Conservation (phyloP, 2,113 vertebrate genomes). For the Aegypius monachus region DNA sequence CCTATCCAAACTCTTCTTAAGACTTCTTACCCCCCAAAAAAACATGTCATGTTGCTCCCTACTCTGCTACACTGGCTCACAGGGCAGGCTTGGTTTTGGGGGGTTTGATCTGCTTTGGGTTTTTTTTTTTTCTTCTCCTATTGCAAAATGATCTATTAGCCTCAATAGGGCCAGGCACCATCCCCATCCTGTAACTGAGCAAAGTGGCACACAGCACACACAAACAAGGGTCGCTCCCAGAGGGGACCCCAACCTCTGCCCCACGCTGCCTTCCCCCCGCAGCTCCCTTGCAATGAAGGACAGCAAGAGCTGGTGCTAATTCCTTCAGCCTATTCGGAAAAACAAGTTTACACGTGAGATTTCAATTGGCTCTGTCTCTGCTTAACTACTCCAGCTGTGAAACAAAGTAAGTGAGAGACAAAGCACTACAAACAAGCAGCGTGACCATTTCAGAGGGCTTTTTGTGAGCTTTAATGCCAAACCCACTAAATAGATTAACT, state of each 20-base stretch:
- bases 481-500: slow-evolving; percentile 63
- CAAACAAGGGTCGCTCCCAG: neutral
- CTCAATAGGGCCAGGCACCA: rapidly evolving
- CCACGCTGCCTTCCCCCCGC: rapidly evolving
- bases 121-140: neutral
- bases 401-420: slow-evolving; percentile 43
- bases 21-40: neutral
- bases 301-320: neutral
- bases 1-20: neutral
- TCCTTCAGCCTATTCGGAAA: neutral
- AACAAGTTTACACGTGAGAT: slow-evolving; percentile 24
- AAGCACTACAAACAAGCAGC: slow-evolving; percentile 22
- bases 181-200: neutral
- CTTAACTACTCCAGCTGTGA: slow-evolving; percentile 49
- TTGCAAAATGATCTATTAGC: neutral
- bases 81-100: neutral
- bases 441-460: slow-evolving; percentile 29
- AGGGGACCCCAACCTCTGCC: neutral
- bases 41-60: rapidly evolving
- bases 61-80: neutral
- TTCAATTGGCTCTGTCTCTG: neutral
- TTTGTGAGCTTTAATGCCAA: slow-evolving; percentile 41
- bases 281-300: neutral
- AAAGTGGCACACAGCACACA: neutral
- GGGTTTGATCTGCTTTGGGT: neutral